phyloP scores from a whole-genome alignment of 2,888 invertebrate genomes.

The Acronicta leporina region DNA sequence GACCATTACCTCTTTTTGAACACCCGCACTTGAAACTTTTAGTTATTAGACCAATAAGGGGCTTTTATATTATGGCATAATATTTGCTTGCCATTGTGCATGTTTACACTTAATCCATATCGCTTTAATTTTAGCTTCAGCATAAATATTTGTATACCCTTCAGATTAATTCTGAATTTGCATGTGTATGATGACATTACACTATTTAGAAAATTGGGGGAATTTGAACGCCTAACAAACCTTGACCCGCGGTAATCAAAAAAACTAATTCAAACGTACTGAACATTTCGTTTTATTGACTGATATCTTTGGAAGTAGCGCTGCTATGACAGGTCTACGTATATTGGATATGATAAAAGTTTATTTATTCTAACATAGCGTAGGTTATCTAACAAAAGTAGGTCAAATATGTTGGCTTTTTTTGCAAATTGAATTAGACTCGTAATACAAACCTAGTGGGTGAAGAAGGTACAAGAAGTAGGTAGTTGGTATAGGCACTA shows the following conservation, averaged over 20 bases:
- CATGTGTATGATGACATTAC: slow-evolving; percentile 1
- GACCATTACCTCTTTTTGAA: no score
- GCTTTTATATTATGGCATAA: background rate
- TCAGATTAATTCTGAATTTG: background rate
- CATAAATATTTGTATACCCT: slow-evolving; percentile 21
- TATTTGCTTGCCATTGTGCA: slow-evolving; percentile 13
- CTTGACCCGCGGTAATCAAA: background rate
- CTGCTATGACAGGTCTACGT: background rate
- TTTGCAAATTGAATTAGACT: slow-evolving; percentile 13
- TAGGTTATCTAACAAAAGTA: no score
- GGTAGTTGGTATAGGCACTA: no score
- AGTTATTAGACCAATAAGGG: background rate
- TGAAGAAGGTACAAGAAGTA: no score
- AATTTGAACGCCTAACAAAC: background rate
- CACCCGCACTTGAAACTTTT: no score
- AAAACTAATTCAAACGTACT: no score
- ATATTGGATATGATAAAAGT: slow-evolving; percentile 1
- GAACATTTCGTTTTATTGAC: background rate
- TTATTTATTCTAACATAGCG: slow-evolving; percentile 25
- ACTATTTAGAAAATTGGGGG: background rate
- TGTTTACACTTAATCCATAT: background rate
- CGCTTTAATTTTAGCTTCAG: slow-evolving; percentile 12
- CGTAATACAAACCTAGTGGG: no score
- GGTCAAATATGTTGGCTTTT: slow-evolving; percentile 40
- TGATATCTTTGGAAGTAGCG: background rate